Percentiles rank a stretch among this genome's conserved stretches.
phyloP scores from a whole-genome alignment of 1,140 invertebrate species.

The Pinna nobilis region DNA sequence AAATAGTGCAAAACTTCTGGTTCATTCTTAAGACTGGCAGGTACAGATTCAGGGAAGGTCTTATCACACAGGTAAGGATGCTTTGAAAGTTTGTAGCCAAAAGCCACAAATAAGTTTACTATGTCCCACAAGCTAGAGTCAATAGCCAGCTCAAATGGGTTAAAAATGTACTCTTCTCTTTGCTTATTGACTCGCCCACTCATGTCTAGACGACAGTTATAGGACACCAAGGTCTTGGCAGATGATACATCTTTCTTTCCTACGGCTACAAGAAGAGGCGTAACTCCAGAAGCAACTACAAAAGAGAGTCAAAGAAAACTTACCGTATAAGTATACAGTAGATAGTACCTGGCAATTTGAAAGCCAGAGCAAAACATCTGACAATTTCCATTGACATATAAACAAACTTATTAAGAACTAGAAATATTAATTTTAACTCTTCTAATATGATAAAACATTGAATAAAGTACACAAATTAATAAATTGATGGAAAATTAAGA shows the following conservation, averaged over 20 bases:
- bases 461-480: too few relatives aligned
- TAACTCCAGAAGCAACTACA: constrained; percentile 32
- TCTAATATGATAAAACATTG: too few relatives aligned
- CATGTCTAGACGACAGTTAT: constrained; percentile 35
- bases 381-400: too few relatives aligned
- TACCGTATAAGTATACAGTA: too few relatives aligned
- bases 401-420: too few relatives aligned
- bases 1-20: constrained; percentile 12
- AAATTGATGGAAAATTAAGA: too few relatives aligned
- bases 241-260: constrained; percentile 14
- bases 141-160: constrained; percentile 49
- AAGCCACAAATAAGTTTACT: constrained; percentile 17
- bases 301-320: too few relatives aligned
- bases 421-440: too few relatives aligned
- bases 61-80: constrained; percentile 9
- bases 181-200: constrained; percentile 29
- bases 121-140: constrained; percentile 23
- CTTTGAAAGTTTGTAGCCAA: constrained; percentile 35
- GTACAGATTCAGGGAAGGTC: not conserved
- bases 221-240: constrained; percentile 28
- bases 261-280: constrained; percentile 30
- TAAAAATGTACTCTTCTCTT: constrained; percentile 34
- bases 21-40: not conserved
- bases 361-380: too few relatives aligned
- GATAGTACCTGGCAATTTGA: too few relatives aligned